Evolutionary conservation across 2,797 vertebrate genomes (phyloP), one percentile per base, ranked within the genome.

Genomic region (Sebastes goodei): DNA sequence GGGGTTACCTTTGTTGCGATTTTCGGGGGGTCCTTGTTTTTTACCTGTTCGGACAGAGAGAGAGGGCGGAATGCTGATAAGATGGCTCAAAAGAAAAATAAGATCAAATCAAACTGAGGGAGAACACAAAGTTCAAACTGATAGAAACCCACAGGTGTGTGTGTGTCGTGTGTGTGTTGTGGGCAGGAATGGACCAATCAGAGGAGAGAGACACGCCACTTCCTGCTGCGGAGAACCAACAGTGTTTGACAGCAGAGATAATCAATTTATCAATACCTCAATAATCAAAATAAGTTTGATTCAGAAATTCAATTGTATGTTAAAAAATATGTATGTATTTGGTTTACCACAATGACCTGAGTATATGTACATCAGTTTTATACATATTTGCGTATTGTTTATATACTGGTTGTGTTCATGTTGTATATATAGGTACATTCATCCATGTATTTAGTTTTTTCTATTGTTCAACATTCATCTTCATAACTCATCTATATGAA

Each of bases 1-100:
- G 96, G 96, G 97, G 97, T 99, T 99, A 99, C 98, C 98, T 99
- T 99, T 99, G 97, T 99, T 99, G 97, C 98, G 98, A 97, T 99
- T 99, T 98, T 99, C 98, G 21, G 97, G 96, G 96, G 97, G 96
- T 97, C 97, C 98, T 96, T 97, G 96, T 98, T 99, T 99, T 99
- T 99, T 99, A 98, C 98, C 98, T 99, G 97, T 99, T 99, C 96
- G 96, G 95, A 98, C 96, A 98, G 97, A 99, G 96, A 96, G 97
- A 96, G 97, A 98, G 97, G 95, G 95, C 94, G 96, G 95, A 96
- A 95, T 95, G 95, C 96, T 97, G 95, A 96, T 95, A 96, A 96
- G 94, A 96, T 96, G 96, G 94, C 92, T 95, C 93, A 94, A 95
- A 92, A 89, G 92, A 93, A 95, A 92, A 93, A 93, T 75, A 89